Conservation (phyloP, 1,140 invertebrate species). For the Anastrepha obliqua region DNA sequence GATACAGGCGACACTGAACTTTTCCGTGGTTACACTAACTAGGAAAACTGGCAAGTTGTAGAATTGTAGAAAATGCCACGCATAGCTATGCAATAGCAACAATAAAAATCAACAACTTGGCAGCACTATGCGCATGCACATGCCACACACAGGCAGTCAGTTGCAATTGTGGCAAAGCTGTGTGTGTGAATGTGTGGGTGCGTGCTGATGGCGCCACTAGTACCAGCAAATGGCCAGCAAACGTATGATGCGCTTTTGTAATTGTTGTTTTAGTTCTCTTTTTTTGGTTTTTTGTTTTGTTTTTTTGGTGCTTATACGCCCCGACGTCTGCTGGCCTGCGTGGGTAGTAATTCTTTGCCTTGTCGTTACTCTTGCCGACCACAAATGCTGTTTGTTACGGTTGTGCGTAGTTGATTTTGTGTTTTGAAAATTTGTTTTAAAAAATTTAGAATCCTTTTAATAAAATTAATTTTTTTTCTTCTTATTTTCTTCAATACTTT, state of each 20-base stretch:
- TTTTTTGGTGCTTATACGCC: not conserved
- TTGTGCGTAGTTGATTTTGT: no score
- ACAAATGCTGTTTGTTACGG: no score
- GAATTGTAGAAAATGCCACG: no score
- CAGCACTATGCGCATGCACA: not conserved
- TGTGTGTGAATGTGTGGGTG: not conserved
- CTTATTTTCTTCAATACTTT: not conserved
- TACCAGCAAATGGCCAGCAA: not conserved
- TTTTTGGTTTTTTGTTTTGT: not conserved
- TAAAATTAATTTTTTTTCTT: not conserved
- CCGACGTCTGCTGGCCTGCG: not conserved
- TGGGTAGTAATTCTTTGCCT: no score
- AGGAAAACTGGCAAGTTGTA: not conserved
- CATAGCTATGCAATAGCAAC: no score
- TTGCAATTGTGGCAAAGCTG: not conserved
- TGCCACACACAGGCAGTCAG: not conserved
- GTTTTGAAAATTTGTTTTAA: not conserved
- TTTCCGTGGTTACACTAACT: not conserved
- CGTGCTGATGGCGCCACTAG: conserved; percentile 1
- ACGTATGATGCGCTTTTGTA: no score
- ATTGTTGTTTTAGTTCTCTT: no score
- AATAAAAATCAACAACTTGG: not conserved
- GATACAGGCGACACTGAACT: conserved; percentile 17
- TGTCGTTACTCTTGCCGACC: no score
- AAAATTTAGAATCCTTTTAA: not conserved